A percentile compares a stretch with the other conserved stretches of the same genome.
phyloP scores from a whole-genome alignment of 2,888 invertebrate species.

The Pseudeuparius sepicola region DNA sequence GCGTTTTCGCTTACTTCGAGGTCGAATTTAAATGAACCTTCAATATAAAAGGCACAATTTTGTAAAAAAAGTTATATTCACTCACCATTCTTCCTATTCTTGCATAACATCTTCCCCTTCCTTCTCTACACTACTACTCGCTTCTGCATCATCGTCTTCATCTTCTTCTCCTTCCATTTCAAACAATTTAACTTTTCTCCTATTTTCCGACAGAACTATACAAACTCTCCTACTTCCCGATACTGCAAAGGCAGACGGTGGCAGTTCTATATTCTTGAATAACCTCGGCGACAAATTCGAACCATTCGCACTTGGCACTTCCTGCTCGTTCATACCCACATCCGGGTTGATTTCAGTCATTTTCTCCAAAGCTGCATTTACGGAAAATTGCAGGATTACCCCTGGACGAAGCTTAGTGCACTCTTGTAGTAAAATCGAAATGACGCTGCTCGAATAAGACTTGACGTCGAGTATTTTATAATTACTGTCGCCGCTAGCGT shows the following conservation, averaged over 20 bases:
- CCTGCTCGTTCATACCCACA: conserved; percentile 30
- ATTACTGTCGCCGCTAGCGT: conserved; percentile 31
- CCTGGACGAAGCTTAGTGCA: conserved; percentile 30
- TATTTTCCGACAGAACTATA: conserved; percentile 70
- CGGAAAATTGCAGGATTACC: conserved; percentile 30
- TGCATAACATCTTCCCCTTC: background rate
- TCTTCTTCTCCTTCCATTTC: conserved; percentile 92
- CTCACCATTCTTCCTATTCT: conserved; percentile 2
- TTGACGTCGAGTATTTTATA: conserved; percentile 57
- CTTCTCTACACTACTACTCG: conserved; percentile 28
- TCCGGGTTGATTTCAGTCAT: conserved; percentile 24
- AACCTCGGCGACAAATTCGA: conserved; percentile 44
- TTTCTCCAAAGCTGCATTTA: conserved; percentile 32
- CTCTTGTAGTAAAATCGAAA: conserved; percentile 62
- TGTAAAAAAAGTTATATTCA: too few relatives aligned
- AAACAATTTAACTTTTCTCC: conserved; percentile 72
- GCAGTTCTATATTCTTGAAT: conserved; percentile 54
- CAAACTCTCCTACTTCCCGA: conserved; percentile 78
- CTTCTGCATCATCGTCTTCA: conserved; percentile 67
- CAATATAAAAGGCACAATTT: too few relatives aligned
- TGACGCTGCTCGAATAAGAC: conserved; percentile 61
- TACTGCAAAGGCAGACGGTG: conserved; percentile 63
- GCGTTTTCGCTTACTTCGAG: too few relatives aligned
- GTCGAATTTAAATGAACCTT: too few relatives aligned
- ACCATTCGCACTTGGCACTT: conserved; percentile 43